Conservation (phyloP, 1,140 invertebrate species). For the Brachystomella parvula region DNA sequence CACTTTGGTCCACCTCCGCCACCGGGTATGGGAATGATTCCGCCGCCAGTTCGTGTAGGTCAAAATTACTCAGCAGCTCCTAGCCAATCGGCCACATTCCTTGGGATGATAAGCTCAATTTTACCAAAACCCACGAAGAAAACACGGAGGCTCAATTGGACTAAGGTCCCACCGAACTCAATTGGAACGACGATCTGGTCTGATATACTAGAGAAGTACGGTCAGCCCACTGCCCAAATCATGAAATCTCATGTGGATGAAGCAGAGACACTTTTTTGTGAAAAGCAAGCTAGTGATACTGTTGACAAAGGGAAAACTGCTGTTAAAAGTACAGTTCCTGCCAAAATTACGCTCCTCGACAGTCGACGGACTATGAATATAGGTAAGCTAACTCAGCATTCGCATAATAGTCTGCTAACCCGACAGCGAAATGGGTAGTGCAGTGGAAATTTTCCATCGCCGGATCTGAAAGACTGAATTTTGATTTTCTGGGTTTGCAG, state of each 20-base stretch:
- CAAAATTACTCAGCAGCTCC: slow-evolving; percentile 20
- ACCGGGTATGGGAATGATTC: slow-evolving; percentile 9
- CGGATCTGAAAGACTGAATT: no score
- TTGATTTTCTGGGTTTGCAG: no score
- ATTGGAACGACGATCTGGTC: slow-evolving; percentile 17
- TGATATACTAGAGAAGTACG: neutral
- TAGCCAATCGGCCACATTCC: slow-evolving; percentile 25
- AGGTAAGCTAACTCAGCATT: no score
- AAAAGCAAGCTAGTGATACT: slow-evolving; percentile 34
- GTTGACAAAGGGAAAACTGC: neutral
- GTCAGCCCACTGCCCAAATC: neutral
- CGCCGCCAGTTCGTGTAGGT: slow-evolving; percentile 29
- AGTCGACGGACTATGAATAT: slow-evolving; percentile 52
- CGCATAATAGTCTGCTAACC: no score
- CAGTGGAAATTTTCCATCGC: no score
- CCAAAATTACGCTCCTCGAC: slow-evolving; percentile 44
- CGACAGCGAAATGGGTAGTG: no score
- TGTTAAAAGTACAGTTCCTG: slow-evolving; percentile 10
- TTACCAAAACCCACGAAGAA: slow-evolving; percentile 42
- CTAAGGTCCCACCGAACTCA: slow-evolving; percentile 41
- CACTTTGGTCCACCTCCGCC: slow-evolving; percentile 33
- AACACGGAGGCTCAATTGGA: slow-evolving; percentile 46
- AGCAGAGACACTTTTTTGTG: slow-evolving; percentile 46
- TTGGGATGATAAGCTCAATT: slow-evolving; percentile 32
- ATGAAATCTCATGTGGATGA: slow-evolving; percentile 30